phyloP scores from a whole-genome alignment of 1,140 invertebrate species.

The Bombus confusus region DNA sequence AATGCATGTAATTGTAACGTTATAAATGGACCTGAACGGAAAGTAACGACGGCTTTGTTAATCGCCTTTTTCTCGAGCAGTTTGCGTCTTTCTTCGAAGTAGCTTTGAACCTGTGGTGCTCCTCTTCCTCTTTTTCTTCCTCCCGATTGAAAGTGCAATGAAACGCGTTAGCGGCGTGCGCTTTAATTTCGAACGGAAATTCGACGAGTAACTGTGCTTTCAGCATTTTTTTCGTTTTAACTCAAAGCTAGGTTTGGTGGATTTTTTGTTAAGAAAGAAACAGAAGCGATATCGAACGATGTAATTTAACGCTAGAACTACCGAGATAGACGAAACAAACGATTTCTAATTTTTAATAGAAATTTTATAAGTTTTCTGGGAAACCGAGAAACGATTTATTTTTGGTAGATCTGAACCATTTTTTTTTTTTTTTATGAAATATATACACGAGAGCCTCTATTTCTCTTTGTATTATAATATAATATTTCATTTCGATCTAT shows the following conservation, averaged over 20 bases:
- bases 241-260: not conserved
- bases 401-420: too few species aligned
- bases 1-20: conserved; percentile 33
- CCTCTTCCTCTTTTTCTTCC: not conserved
- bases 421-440: too few species aligned
- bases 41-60: conserved; percentile 26
- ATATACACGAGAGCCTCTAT: too few species aligned
- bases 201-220: not conserved
- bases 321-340: not conserved
- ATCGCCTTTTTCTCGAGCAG: not conserved
- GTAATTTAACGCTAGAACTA: not conserved
- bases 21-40: conserved; percentile 2
- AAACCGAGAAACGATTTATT: too few species aligned
- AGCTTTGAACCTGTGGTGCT: not conserved
- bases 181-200: not conserved
- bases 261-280: not conserved
- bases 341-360: not conserved
- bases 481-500: too few species aligned
- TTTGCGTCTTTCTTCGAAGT: not conserved
- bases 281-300: too few species aligned
- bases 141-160: not conserved
- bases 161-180: not conserved
- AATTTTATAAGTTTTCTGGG: not conserved
- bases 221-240: not conserved
- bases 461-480: too few species aligned